Conservation (phyloP, 2,888 invertebrate genomes). For the Drosophila infuscata region DNA sequence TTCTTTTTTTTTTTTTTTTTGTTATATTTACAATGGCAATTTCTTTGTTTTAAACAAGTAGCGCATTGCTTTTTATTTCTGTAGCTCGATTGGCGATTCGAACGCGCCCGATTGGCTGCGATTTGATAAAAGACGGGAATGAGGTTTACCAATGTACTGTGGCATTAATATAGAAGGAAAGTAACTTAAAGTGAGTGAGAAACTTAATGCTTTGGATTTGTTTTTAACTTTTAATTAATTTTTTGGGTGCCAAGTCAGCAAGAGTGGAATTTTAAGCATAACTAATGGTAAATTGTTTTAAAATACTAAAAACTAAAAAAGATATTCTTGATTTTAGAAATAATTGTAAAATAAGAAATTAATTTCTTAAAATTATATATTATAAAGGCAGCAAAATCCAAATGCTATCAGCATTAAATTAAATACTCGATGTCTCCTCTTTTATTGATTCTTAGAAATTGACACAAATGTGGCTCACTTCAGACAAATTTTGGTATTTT, state of each 20-base stretch:
- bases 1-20: constrained; percentile 51
- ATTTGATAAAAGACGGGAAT: constrained; percentile 48
- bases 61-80: constrained; percentile 81
- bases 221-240: not conserved
- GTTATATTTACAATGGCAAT: constrained; percentile 79
- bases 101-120: constrained; percentile 78
- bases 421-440: not conserved
- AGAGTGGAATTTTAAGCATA: too few species aligned
- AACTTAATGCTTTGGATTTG: not conserved
- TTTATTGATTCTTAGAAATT: not conserved
- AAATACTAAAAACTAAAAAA: too few species aligned
- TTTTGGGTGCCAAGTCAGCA: not conserved
- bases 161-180: constrained; percentile 1
- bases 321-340: not conserved
- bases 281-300: not conserved
- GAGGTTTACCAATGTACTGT: constrained; percentile 25
- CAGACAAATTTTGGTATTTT: not conserved
- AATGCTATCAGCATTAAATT: not conserved
- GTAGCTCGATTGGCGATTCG: constrained; percentile 74
- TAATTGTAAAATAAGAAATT: too few species aligned
- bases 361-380: too few species aligned
- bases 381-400: too few species aligned
- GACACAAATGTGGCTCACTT: not conserved
- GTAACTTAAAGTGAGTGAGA: not conserved
- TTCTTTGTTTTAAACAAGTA: constrained; percentile 81